Conservation (phyloP, 1,140 invertebrate genomes). For the Tribolium castaneum region DNA sequence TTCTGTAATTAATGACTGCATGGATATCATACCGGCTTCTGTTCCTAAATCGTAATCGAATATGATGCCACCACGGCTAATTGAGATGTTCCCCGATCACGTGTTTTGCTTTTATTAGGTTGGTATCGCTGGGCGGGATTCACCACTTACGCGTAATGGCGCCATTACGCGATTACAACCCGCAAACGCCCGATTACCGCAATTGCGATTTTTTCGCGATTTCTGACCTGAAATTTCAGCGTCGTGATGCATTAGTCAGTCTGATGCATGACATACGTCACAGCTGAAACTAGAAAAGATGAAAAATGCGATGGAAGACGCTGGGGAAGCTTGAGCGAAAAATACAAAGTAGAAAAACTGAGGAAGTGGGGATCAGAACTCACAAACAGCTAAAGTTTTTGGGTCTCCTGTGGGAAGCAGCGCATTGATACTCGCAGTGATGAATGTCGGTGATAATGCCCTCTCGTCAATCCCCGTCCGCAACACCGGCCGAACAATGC, state of each 20-base stretch:
- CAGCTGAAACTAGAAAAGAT: conserved; percentile 63
- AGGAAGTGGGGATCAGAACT: conserved; percentile 57
- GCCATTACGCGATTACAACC: conserved; percentile 3
- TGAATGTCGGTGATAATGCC: conserved; percentile 65
- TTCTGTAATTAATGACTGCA: conserved; percentile 65
- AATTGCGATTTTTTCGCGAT: neutral
- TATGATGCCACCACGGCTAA: conserved; percentile 45
- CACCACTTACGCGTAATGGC: conserved; percentile 6
- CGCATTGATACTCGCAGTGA: conserved; percentile 65
- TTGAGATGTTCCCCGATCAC: conserved; percentile 29
- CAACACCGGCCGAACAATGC: conserved; percentile 63
- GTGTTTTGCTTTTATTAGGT: conserved; percentile 7
- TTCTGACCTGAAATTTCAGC: neutral
- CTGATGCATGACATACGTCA: conserved; percentile 61
- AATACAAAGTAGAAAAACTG: conserved; percentile 61
- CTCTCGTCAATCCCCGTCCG: conserved; percentile 65
- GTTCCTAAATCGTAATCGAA: conserved; percentile 54
- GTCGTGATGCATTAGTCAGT: conserved; percentile 50
- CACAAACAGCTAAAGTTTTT: conserved; percentile 61
- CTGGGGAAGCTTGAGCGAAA: conserved; percentile 55
- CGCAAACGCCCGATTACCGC: neutral
- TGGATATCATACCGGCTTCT: conserved; percentile 57
- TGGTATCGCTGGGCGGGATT: neutral
- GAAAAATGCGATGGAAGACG: conserved; percentile 60
- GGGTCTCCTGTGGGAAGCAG: conserved; percentile 63